These are phyloP conservation scores for Gerris buenoi DNA, from an alignment of 1,140 invertebrate species.

Conservation along the genomic window DNA sequence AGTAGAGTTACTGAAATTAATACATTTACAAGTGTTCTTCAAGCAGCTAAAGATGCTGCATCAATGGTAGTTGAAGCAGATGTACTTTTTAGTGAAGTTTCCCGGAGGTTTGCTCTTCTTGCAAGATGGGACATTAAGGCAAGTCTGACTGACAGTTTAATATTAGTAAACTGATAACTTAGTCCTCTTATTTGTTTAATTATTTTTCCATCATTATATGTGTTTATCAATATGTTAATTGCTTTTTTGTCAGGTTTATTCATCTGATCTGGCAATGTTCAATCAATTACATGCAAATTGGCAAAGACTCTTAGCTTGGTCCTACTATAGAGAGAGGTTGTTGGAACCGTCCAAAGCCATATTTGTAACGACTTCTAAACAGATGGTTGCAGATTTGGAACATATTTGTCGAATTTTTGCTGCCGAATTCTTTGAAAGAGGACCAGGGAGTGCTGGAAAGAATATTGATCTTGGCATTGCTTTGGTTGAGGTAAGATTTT, in stretches of 20 bases:
- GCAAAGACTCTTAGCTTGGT: background rate
- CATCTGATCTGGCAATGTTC: background rate
- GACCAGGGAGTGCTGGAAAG: background rate
- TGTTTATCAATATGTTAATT: too few relatives aligned
- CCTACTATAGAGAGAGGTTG: background rate
- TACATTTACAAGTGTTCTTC: background rate
- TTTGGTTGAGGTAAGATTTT: background rate
- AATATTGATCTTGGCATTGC: background rate
- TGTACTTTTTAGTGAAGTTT: background rate
- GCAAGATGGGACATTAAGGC: background rate
- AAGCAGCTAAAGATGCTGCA: conserved; percentile 4
- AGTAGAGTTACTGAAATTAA: background rate
- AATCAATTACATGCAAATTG: background rate
- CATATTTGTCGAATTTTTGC: background rate
- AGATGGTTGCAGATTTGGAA: background rate
- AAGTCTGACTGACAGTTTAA: background rate
- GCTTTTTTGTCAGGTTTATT: background rate
- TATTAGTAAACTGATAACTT: too few relatives aligned
- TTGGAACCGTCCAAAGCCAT: background rate
- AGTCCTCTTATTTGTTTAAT: too few relatives aligned
- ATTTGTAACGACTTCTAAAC: background rate
- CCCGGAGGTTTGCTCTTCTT: background rate
- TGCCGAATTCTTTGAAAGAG: background rate
- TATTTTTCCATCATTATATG: too few relatives aligned
- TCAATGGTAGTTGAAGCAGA: background rate